These are phyloP conservation scores for Umimayanthus chanpuru DNA, from an alignment of 92 coral and sea anemone genomes.

Conservation along the genomic window DNA sequence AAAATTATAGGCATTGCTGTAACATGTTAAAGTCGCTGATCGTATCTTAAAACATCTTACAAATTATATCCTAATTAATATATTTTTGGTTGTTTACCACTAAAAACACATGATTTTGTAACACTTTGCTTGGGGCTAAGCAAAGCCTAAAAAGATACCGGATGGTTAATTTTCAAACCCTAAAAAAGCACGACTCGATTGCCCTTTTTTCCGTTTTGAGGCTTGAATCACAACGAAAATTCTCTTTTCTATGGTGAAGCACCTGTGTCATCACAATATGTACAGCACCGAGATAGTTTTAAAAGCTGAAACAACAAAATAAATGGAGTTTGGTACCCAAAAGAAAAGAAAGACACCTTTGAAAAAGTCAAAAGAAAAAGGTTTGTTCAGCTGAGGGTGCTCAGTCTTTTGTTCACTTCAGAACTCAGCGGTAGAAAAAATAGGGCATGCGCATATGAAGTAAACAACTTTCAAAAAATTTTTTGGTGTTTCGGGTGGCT, in stretches of 20 bases:
- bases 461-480: conserved; percentile 2
- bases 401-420: no score
- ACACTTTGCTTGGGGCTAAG: no score
- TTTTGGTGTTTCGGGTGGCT: neutral
- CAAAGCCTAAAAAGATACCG: no score
- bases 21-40: no score
- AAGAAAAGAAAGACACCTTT: neutral
- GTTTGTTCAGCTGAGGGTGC: neutral
- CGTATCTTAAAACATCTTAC: no score
- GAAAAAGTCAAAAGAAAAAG: neutral
- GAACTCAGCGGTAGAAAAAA: conserved; percentile 20
- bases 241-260: neutral
- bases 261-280: conserved; percentile 4
- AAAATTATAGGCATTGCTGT: no score
- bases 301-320: neutral
- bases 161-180: no score
- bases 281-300: neutral
- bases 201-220: neutral
- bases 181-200: no score
- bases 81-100: no score
- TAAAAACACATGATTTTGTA: no score
- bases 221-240: neutral
- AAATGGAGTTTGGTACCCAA: neutral
- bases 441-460: conserved; percentile 22
- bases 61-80: no score